phyloP scores from a whole-genome alignment of 2,888 invertebrate genomes.

The Drosophila rubida region DNA sequence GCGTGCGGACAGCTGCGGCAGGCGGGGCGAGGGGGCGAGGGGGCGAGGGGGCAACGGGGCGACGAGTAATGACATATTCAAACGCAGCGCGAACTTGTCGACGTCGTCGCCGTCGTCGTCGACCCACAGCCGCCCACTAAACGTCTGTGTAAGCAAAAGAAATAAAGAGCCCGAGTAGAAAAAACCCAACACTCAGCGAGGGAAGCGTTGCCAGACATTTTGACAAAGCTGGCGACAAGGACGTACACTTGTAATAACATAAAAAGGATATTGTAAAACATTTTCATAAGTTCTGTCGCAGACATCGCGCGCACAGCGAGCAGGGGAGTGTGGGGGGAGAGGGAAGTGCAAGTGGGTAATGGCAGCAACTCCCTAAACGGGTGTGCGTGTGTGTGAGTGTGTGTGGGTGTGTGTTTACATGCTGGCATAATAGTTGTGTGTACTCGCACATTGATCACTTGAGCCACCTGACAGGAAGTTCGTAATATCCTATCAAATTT shows the following conservation, averaged over 20 bases:
- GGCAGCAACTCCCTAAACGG: slow-evolving; percentile 1
- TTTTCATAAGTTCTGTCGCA: slow-evolving; percentile 80
- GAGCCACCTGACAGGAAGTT: slow-evolving; percentile 36
- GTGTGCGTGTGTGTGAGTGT: slow-evolving; percentile 14
- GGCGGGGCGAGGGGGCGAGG: slow-evolving; percentile 2
- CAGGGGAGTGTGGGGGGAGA: background rate
- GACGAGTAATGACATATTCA: slow-evolving; percentile 74
- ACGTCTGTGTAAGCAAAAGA: slow-evolving; percentile 27
- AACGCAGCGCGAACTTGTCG: slow-evolving; percentile 78
- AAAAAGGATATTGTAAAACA: slow-evolving; percentile 84
- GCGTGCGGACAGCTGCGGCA: background rate
- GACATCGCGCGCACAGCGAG: slow-evolving; percentile 17
- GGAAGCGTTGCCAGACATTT: slow-evolving; percentile 78
- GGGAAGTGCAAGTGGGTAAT: slow-evolving; percentile 1
- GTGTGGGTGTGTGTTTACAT: slow-evolving; percentile 19
- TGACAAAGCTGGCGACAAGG: slow-evolving; percentile 84
- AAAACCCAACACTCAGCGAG: slow-evolving; percentile 10
- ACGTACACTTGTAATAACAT: slow-evolving; percentile 83
- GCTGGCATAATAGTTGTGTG: slow-evolving; percentile 8
- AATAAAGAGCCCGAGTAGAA: slow-evolving; percentile 2
- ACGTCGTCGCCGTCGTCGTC: slow-evolving; percentile 69
- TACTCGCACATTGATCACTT: slow-evolving; percentile 37
- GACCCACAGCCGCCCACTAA: slow-evolving; percentile 28
- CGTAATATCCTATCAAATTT: slow-evolving; percentile 26
- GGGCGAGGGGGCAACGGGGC: slow-evolving; percentile 9